Evolutionary conservation across 1,140 invertebrate genomes (phyloP), one percentile per base, ranked within the genome.

Genomic region (Subanguina moxae): DNA sequence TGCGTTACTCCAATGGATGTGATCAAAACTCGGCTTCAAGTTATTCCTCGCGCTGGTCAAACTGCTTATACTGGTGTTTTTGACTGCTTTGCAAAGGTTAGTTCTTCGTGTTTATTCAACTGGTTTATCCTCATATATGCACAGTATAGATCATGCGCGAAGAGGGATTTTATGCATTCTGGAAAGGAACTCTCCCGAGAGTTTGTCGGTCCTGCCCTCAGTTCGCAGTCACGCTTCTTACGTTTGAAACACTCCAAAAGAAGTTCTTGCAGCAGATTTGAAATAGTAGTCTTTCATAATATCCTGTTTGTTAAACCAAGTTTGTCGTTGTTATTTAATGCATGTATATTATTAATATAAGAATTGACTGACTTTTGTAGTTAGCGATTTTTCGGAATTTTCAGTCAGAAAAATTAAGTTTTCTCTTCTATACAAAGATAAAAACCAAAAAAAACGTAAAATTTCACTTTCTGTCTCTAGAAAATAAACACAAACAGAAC

Each of bases 1-100:
- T 85, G 98, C n/a, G 93, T 95, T 15, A 98, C 95, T 5, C 95
- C 95, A 28, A 94, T 94, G 63, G 95, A 99, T 87, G 95, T 99
- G 65, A 97, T 99, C 79, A 99, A 99, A 85, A 99, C 95, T 1
- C 86, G 95, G 70, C 85, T 98, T 38, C 93, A 96, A 86, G 95
- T 98, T 1, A 91, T 92, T 19, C 94, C 94, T 1, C 86, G 94
- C 75, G 86, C 89, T 46, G 95, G 95, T 0, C 95, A 98, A 84
- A 97, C 95, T 0, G 94, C 93, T 0, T 98, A 98, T 83, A 89
- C 83, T 28, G 95, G 95, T 1, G 88, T 98, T 0, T 84, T 92
- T 32, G 95, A 98, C 85, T 94, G 93, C 38, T 88, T 91, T 7
- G 86, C 88, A 27, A 98, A 97, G 66, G 68, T 80, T 23, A 57